Percentiles rank a stretch among this genome's conserved stretches.
phyloP scores from a whole-genome alignment of 2,113 vertebrate genomes.

The Anser brachyrhynchus region DNA sequence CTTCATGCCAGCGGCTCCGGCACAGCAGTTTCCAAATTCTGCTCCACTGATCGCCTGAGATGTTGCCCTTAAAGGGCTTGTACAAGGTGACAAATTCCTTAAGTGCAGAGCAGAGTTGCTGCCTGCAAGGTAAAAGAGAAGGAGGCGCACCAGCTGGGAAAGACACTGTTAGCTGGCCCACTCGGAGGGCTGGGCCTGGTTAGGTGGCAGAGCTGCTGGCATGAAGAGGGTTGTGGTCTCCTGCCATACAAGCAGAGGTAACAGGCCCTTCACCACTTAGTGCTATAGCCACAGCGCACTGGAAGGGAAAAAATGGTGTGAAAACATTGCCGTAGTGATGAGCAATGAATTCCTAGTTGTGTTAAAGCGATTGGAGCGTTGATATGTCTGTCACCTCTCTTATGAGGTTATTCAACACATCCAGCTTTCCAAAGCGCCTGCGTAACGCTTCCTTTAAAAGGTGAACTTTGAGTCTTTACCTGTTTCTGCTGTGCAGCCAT shows the following conservation, averaged over 20 bases:
- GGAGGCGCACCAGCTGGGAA: background rate
- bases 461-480: constrained; percentile 37
- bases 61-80: background rate
- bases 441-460: background rate
- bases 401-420: background rate
- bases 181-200: background rate
- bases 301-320: background rate
- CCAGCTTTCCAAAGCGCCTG: background rate
- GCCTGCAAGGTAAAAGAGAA: background rate
- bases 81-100: background rate
- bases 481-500: constrained; percentile 20
- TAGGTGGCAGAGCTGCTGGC: background rate
- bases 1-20: background rate
- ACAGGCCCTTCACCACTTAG: background rate
- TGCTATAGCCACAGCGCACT: background rate
- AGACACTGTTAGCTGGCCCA: background rate
- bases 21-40: background rate
- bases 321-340: background rate
- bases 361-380: background rate
- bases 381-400: background rate
- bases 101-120: background rate
- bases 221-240: background rate
- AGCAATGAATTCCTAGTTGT: background rate
- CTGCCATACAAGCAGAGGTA: fast-evolving
- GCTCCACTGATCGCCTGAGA: background rate